Percentiles rank a stretch among this genome's conserved stretches.
phyloP scores from a whole-genome alignment of 2,797 vertebrate species.

The Malurus leucopterus region DNA sequence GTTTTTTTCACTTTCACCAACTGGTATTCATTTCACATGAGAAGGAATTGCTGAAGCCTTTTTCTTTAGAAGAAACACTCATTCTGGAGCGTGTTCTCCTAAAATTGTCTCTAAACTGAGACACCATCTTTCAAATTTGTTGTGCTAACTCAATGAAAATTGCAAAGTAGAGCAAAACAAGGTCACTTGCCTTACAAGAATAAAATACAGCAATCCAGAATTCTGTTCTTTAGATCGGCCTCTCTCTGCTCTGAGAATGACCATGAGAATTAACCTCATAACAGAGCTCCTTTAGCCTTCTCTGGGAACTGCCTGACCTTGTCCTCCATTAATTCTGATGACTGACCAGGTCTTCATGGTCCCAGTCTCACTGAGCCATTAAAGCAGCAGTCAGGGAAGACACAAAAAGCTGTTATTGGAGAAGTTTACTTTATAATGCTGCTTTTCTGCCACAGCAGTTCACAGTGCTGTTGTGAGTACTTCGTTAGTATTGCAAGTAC shows the following conservation, averaged over 20 bases:
- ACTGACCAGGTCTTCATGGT: not conserved
- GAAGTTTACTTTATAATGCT: not conserved
- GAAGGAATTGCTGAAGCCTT: too few species aligned
- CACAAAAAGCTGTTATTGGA: not conserved
- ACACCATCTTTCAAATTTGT: not conserved
- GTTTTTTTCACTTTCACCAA: too few species aligned
- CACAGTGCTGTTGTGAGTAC: rapidly evolving
- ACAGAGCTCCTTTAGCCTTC: not conserved
- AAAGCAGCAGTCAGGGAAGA: not conserved
- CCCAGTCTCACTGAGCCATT: not conserved
- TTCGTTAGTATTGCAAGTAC: not conserved
- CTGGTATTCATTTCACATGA: too few species aligned
- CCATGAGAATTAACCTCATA: not conserved
- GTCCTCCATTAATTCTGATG: not conserved
- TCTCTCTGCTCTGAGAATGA: not conserved
- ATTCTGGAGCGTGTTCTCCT: too few species aligned
- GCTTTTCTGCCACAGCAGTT: not conserved
- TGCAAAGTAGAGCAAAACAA: not conserved
- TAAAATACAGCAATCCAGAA: not conserved
- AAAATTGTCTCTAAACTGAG: too few species aligned
- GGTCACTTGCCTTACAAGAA: not conserved
- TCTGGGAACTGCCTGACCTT: not conserved
- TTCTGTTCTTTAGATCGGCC: not conserved
- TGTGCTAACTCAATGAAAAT: not conserved
- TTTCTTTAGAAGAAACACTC: too few species aligned